Conservation (phyloP, 2,888 invertebrate species). For the Drosophila bunnanda region DNA sequence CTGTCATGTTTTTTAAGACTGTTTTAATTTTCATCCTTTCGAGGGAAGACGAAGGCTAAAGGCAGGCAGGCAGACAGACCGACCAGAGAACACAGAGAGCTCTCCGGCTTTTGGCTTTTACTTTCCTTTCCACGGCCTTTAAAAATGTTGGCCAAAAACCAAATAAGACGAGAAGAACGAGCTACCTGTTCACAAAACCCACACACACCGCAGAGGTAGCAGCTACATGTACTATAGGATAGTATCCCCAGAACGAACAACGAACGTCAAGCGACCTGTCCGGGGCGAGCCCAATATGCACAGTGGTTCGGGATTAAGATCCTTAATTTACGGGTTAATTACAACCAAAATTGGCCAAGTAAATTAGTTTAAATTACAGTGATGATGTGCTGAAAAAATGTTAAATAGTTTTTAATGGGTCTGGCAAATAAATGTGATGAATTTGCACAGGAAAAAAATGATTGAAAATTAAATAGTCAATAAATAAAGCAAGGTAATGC, state of each 20-base stretch:
- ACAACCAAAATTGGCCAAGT: constrained; percentile 18
- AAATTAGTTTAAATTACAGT: constrained; percentile 17
- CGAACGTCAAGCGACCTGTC: constrained; percentile 30
- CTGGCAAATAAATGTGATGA: neutral
- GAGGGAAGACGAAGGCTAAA: neutral
- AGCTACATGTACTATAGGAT: constrained; percentile 16
- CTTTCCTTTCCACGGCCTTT: constrained; percentile 58
- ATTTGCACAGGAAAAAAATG: too few species aligned
- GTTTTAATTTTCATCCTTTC: constrained; percentile 65
- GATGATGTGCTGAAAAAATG: constrained; percentile 14
- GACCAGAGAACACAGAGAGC: too few species aligned
- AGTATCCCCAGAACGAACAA: constrained; percentile 29
- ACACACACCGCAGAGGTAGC: constrained; percentile 65
- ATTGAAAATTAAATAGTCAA: neutral
- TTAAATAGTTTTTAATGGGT: constrained; percentile 14
- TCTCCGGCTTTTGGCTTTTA: constrained; percentile 61
- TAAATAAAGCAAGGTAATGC: neutral
- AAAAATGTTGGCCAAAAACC: constrained; percentile 75
- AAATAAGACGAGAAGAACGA: constrained; percentile 50
- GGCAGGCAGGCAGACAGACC: neutral
- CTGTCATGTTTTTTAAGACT: constrained; percentile 78
- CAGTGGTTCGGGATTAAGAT: constrained; percentile 21
- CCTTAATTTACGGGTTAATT: constrained; percentile 28
- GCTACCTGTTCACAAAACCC: constrained; percentile 74
- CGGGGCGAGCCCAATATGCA: constrained; percentile 30